Conservation (phyloP, 2,113 vertebrate species). For the Eulacestoma nigropectus region DNA sequence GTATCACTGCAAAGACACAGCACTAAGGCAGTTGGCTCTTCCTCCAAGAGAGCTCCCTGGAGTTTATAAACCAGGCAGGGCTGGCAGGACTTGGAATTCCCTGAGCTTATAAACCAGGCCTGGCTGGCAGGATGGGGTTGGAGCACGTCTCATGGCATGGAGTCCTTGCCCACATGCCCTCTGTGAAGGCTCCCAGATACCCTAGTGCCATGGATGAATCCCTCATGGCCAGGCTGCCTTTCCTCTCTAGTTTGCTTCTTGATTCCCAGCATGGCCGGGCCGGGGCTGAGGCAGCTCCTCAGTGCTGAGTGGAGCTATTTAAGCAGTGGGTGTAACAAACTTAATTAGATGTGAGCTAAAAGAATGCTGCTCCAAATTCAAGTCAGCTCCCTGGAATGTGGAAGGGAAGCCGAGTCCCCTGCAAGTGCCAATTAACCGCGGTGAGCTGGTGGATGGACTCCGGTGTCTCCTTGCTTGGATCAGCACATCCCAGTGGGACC, state of each 20-base stretch:
- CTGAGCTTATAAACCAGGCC: neutral
- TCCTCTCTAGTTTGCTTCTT: neutral
- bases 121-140: rapidly evolving
- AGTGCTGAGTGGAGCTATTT: neutral
- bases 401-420: neutral
- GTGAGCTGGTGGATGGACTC: neutral
- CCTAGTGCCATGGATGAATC: rapidly evolving
- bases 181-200: rapidly evolving
- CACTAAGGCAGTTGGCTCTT: neutral
- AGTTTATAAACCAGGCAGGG: neutral
- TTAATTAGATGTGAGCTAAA: slow-evolving; percentile 9
- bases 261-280: neutral
- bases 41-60: neutral
- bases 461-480: neutral
- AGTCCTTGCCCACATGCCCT: neutral
- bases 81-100: neutral
- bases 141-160: rapidly evolving
- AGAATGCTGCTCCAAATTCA: neutral
- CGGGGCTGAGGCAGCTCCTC: neutral
- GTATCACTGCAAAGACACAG: neutral
- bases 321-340: slow-evolving; percentile 9
- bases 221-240: neutral
- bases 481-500: neutral
- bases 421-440: neutral
- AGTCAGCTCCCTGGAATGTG: slow-evolving; percentile 19